Evolutionary conservation across 2,888 invertebrate genomes (phyloP).

Genomic region (Pterostichus niger): DNA sequence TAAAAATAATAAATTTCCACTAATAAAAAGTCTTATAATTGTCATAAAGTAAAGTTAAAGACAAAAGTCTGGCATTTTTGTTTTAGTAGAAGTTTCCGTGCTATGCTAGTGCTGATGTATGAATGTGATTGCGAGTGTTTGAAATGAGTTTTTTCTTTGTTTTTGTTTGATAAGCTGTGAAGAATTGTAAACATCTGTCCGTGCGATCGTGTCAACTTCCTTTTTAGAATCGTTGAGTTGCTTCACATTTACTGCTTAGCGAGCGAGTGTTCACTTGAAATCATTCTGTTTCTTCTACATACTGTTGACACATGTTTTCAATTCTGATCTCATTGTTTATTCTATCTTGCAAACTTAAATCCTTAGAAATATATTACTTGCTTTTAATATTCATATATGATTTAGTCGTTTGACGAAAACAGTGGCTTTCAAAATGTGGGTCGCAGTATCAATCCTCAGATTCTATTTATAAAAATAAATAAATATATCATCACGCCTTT

Average conservation of each 20-base stretch:
- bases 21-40: too few species aligned
- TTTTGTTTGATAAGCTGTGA: neutral
- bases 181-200: constrained; percentile 39
- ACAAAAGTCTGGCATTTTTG: too few species aligned
- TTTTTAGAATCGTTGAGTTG: constrained; percentile 21
- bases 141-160: constrained; percentile 10
- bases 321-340: constrained; percentile 25
- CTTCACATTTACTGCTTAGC: neutral
- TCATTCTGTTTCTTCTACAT: constrained; percentile 3
- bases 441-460: too few species aligned
- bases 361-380: neutral
- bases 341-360: neutral
- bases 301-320: constrained; percentile 31
- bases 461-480: too few species aligned
- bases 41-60: too few species aligned
- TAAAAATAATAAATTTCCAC: too few species aligned
- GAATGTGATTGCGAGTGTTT: neutral
- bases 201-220: constrained; percentile 24
- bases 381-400: neutral
- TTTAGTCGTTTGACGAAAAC: neutral
- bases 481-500: too few species aligned
- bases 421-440: too few species aligned
- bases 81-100: neutral
- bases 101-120: neutral
- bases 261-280: neutral